Evolutionary conservation across 1,140 invertebrate species (phyloP).

Genomic region (Drosophila nasuta): DNA sequence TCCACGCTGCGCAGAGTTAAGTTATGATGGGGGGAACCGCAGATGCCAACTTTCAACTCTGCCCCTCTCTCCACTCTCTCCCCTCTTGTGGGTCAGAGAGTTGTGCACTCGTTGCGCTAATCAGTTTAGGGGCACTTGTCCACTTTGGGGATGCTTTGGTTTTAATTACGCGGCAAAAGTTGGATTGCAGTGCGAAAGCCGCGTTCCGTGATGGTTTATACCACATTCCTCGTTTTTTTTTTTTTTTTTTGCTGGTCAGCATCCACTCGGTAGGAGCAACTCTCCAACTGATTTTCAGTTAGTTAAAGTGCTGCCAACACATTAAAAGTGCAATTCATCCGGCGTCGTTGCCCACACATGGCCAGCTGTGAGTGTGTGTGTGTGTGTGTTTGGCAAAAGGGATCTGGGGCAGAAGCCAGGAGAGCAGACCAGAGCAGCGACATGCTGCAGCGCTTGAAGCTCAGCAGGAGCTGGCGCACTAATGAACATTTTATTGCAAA

Average conservation of each 20-base stretch:
- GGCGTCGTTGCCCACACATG: constrained; percentile 72
- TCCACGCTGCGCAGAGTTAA: constrained; percentile 13
- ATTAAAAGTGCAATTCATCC: constrained; percentile 81
- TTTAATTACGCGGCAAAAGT: constrained; percentile 82
- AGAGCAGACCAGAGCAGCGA: background rate
- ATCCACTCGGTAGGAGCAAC: constrained; percentile 1
- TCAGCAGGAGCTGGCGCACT: constrained; percentile 72
- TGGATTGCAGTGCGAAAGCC: constrained; percentile 49
- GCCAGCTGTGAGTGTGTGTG: background rate
- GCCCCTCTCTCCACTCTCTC: no score
- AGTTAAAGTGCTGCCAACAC: constrained; percentile 80
- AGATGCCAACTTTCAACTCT: background rate
- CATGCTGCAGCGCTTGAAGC: constrained; percentile 29
- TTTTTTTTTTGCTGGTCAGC: constrained; percentile 12
- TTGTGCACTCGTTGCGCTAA: constrained; percentile 63
- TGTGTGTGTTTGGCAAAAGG: background rate
- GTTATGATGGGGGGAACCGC: constrained; percentile 18
- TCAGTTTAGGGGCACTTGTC: constrained; percentile 79
- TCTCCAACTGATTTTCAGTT: constrained; percentile 61
- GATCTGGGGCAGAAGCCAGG: background rate
- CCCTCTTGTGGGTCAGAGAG: background rate
- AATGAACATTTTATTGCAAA: constrained; percentile 82
- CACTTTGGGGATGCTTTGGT: constrained; percentile 81
- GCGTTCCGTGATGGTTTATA: constrained; percentile 7
- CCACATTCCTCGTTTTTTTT: background rate